Conservation (phyloP, 2,888 invertebrate genomes). For the Hetaerina titia region DNA sequence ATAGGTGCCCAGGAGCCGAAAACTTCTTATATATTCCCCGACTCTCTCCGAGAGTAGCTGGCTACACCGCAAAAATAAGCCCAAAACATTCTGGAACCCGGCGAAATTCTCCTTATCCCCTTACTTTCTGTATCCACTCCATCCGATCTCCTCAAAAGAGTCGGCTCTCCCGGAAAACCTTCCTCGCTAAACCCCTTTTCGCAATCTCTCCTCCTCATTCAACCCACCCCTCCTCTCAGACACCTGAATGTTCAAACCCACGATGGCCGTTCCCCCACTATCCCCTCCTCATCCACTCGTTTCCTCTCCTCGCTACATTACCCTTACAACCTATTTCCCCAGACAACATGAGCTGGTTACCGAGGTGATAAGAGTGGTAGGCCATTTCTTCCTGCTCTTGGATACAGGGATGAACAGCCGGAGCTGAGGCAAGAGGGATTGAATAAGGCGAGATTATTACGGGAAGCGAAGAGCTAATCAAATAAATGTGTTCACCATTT, state of each 20-base stretch:
- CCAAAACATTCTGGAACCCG: neutral
- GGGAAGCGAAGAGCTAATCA: too few relatives aligned
- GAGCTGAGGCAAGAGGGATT: neutral
- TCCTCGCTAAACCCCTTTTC: neutral
- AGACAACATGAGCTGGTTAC: slow-evolving; percentile 21
- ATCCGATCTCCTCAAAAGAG: slow-evolving; percentile 3
- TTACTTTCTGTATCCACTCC: neutral
- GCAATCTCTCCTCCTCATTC: too few relatives aligned
- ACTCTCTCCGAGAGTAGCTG: neutral
- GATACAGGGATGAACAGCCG: neutral
- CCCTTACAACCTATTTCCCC: neutral
- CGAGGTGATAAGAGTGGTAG: neutral
- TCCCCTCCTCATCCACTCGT: neutral
- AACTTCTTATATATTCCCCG: neutral
- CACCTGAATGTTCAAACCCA: neutral
- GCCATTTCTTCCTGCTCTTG: neutral
- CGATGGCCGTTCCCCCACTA: neutral
- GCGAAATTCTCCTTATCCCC: neutral
- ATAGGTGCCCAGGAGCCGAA: neutral
- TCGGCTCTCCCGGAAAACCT: neutral
- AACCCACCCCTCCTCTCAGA: too few relatives aligned
- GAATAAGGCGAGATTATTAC: too few relatives aligned
- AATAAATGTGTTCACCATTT: too few relatives aligned
- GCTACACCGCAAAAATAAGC: neutral
- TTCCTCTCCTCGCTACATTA: neutral